Conservation (phyloP, 2,113 vertebrate species). For the Balaenoptera acutorostrata region DNA sequence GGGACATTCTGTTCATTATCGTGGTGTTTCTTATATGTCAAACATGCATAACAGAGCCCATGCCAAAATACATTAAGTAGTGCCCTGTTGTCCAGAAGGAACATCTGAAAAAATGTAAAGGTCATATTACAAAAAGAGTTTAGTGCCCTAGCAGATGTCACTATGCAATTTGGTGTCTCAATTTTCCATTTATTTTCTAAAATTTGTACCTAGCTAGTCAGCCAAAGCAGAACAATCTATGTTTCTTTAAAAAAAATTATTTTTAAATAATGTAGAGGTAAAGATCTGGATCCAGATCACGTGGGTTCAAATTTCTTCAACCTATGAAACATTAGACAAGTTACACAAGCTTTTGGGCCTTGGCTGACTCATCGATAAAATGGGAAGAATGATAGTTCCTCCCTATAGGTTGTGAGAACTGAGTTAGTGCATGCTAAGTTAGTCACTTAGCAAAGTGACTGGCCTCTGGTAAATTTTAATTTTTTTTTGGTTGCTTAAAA, state of each 20-base stretch:
- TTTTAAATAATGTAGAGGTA: not conserved
- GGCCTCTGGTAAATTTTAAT: not conserved
- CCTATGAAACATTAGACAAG: not conserved
- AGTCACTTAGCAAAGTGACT: not conserved
- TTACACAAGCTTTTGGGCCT: not conserved
- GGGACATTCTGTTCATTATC: conserved; percentile 36
- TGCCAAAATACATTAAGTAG: conserved; percentile 46
- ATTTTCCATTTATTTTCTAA: conserved; percentile 30
- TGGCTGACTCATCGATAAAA: not conserved
- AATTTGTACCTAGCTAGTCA: not conserved
- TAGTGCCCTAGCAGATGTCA: not conserved
- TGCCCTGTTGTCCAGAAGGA: not conserved
- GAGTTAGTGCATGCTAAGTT: not conserved
- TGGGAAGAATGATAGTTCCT: not conserved
- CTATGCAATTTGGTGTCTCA: not conserved
- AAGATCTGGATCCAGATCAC: not conserved
- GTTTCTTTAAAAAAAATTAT: not conserved
- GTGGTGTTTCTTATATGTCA: conserved; percentile 21
- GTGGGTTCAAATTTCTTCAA: not conserved
- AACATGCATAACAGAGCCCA: not conserved
- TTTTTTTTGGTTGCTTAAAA: conserved; percentile 1
- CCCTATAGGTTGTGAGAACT: not conserved
- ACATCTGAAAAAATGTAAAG: conserved; percentile 16
- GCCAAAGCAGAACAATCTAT: not conserved
- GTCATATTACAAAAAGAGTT: not conserved